Evolutionary conservation across 37 sponge, comb jelly and placozoan species (phyloP).

Genomic region (Chondrosia reniformis): DNA sequence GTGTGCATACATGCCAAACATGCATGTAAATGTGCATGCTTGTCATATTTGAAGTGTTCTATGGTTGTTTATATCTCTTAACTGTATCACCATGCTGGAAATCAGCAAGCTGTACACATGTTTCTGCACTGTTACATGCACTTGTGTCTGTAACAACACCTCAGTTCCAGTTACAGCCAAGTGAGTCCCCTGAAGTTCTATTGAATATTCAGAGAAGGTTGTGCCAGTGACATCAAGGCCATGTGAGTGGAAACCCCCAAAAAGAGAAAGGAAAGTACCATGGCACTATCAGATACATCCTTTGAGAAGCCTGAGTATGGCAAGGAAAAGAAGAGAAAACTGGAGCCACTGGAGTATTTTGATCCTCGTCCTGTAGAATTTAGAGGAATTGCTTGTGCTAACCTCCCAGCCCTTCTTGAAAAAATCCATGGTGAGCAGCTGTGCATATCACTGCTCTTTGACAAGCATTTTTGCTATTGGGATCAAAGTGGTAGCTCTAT

Average conservation of each 20-base stretch:
- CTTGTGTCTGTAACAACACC: constrained; percentile 28
- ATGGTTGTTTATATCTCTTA: neutral
- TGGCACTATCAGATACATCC: constrained; percentile 26
- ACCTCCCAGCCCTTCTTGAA: too few species aligned
- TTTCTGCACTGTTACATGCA: constrained; percentile 64
- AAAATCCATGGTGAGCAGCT: too few species aligned
- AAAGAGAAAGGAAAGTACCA: constrained; percentile 30
- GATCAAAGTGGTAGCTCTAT: neutral
- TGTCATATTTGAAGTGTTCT: neutral
- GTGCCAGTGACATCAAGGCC: constrained; percentile 45
- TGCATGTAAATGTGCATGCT: neutral
- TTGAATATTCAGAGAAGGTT: constrained; percentile 8
- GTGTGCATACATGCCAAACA: neutral
- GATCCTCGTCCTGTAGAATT: constrained; percentile 51
- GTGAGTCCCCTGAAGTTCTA: too few species aligned
- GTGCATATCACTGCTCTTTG: constrained; percentile 36
- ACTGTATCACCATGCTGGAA: constrained; percentile 13
- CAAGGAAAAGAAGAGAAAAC: constrained; percentile 25
- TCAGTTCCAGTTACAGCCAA: constrained; percentile 2
- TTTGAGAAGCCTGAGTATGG: constrained; percentile 48
- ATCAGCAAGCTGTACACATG: constrained; percentile 62
- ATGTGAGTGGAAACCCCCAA: constrained; percentile 63
- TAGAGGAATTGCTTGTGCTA: too few species aligned
- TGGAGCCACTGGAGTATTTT: constrained; percentile 41
- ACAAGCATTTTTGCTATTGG: neutral